Conservation (phyloP, 1,140 invertebrate genomes). For the Saxidomus purpurata region DNA sequence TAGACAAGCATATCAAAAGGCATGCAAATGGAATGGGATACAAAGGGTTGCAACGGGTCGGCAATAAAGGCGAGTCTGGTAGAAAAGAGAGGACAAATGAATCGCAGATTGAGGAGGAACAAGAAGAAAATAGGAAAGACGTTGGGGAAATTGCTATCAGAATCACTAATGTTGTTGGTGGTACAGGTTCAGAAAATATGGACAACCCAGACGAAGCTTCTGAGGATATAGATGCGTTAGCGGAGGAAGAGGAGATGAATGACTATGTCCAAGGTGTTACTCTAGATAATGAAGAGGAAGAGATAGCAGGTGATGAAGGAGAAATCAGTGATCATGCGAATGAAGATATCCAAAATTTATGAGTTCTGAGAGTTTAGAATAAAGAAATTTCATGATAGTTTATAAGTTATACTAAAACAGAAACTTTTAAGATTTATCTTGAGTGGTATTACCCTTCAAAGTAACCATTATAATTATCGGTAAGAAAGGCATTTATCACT, state of each 20-base stretch:
- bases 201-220: background rate
- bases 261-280: background rate
- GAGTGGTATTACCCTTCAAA: no score
- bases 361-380: background rate
- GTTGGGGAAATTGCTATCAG: background rate
- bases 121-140: background rate
- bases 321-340: background rate
- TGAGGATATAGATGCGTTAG: background rate
- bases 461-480: no score
- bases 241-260: background rate
- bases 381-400: no score
- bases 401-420: no score
- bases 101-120: background rate
- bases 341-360: slow-evolving; percentile 14
- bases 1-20: slow-evolving; percentile 55
- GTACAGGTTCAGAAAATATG: background rate
- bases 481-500: no score
- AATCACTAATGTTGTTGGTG: background rate
- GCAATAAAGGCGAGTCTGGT: background rate
- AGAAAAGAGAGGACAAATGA: background rate
- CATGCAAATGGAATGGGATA: slow-evolving; percentile 6
- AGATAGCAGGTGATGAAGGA: no score
- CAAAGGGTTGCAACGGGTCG: background rate
- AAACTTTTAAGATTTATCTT: no score
- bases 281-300: background rate